Base-by-base conservation (phyloP, 2,113 vertebrate genomes). In the Sitta europaea region DNA sequence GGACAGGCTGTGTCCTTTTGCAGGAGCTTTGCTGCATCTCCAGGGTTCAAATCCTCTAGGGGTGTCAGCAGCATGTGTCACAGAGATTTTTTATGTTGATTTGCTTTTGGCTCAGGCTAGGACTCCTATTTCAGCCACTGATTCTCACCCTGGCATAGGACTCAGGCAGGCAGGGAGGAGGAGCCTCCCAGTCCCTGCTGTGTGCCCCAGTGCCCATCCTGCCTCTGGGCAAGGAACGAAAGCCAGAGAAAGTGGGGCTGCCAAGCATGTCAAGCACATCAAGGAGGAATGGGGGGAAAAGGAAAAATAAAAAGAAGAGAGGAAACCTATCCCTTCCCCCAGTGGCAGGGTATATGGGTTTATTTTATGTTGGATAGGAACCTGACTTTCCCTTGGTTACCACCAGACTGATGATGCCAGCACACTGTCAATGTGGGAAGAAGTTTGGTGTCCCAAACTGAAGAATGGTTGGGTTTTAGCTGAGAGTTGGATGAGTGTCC, bases 51-150 rank as follows among this genome's bases (percentile, higher is more conserved):
- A 63, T 38, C 48, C 28, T 63, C 23, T 62, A 50, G 20, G 6
- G 4, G 2, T 58, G 22, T n/a, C 19, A 4, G 28, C 28, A 85
- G 35, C 59, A 54, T 2, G 1, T 2, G 2, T 19, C n/a, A n/a
- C 8, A 3, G 25, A 11, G 29, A 38, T 45, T 61, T 16, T 38
- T 59, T 65, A 8, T 50, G 50, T 36, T 61, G 43, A 11, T 22
- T 86, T 57, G 5, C 12, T 71, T 83, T 79, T 2, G 2, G 16
- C 14, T 43, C 22, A 15, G 47, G 16, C 6, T 66, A 50, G 53
- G 36, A n/a, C 8, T 31, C 33, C 24, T 62, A 3, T 42, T 66
- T 43, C 10, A 92, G 31, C 25, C 48, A 7, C 25, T 25, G 28
- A 19, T 27, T 38, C 33, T 80, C 48, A 40, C 6, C 14, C 28